Evolutionary conservation across 2,888 invertebrate species (phyloP), one percentile per base, ranked within the genome.

Genomic region (Endotricha flammealis): DNA sequence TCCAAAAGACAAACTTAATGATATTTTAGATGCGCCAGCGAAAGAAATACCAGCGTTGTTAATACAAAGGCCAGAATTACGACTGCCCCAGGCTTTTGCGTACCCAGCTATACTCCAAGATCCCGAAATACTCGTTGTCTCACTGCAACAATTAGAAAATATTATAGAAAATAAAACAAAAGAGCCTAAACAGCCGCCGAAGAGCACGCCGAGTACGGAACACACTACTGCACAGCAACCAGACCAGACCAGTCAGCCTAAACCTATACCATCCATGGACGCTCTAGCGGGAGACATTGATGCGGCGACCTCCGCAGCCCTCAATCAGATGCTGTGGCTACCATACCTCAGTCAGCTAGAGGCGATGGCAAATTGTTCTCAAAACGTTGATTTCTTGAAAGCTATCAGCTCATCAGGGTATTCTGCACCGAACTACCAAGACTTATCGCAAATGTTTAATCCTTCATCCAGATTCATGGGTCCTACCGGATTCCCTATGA

Each of bases 111-210:
- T 94, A 6, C 77, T 93, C 25, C 90, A 92, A 60, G 93, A 94
- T 74, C 93, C 94, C 0, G 92, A 95, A 63, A 90, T 94, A 48
- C 72, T 94, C 32, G 93, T 94, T 11, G 91, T 95, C 57, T 93
- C 94, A 3, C 72, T 94, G 59, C 88, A 91, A 6, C 93, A 94
- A 69, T 77, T 95, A 35, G 92, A 91, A 71, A 88, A 86, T 1
- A 90, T 91, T 38, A 68, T 91, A 38, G 82, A 88, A 44, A 90
- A 89, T 48, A 88, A 90, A 48, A 50, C 51, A 42, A 64, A 71
- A 59, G 54, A 57, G 25, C 31, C 46, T 34, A 56, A 61, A 44
- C 41, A 58, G 12, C 53, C 61, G 10, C 45, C 58, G 4, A 70
- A 64, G 46, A 62, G 53, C 20, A 44, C 61, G 13, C 42, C 68